A percentile compares a stretch with the other conserved stretches of the same genome.
Conservation (phyloP, 1,140 invertebrate species). For the Copidosoma floridanum region DNA sequence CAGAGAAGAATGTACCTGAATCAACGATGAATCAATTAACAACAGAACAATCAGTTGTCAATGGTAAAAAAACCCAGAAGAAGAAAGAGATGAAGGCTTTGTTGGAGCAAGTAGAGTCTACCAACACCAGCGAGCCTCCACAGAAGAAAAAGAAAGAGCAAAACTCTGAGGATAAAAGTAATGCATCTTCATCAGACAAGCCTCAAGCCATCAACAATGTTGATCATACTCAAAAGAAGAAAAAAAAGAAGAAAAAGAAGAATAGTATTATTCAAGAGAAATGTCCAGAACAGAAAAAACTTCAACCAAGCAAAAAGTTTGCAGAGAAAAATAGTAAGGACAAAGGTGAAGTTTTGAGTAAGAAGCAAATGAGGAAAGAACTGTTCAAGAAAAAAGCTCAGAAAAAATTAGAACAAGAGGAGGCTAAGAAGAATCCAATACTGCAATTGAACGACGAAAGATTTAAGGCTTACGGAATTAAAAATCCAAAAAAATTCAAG, state of each 20-base stretch:
- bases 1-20: not conserved
- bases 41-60: not conserved
- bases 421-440: conserved; percentile 23
- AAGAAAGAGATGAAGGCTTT: conserved; percentile 27
- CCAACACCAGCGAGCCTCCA: not conserved
- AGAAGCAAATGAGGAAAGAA: conserved; percentile 37
- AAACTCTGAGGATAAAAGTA: conserved; percentile 38
- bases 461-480: conserved; percentile 82
- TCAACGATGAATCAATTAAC: not conserved
- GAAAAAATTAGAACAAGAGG: conserved; percentile 6
- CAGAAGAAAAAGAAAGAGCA: not conserved
- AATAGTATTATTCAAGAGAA: too few relatives aligned
- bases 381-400: conserved; percentile 17
- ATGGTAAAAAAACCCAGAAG: conserved; percentile 32
- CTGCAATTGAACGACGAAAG: conserved; percentile 70
- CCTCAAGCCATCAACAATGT: not conserved
- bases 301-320: too few relatives aligned
- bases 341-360: conserved; percentile 15
- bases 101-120: not conserved
- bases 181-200: not conserved
- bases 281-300: too few relatives aligned
- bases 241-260: not conserved
- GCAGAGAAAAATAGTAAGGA: conserved; percentile 34
- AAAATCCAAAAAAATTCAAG: conserved; percentile 89
- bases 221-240: not conserved